Percentiles rank a stretch among this genome's conserved stretches.
phyloP scores from a whole-genome alignment of 2,113 vertebrate genomes.

The Malurus elegans region DNA sequence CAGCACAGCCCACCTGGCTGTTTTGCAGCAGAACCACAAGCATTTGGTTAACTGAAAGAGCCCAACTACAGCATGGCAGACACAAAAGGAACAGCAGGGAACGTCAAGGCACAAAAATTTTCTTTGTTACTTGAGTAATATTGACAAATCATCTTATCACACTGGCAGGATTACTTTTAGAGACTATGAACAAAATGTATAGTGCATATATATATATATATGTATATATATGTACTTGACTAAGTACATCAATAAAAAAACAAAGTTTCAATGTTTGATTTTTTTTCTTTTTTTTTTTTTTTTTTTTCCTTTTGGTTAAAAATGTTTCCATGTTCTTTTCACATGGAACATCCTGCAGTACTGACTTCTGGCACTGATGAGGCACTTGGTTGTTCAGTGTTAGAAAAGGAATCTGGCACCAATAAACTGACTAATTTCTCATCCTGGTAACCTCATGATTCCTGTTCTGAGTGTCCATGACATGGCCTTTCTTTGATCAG shows the following conservation, averaged over 20 bases:
- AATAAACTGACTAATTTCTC: not conserved
- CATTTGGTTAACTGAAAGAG: not conserved
- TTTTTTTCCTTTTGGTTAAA: not conserved
- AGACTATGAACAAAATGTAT: not conserved
- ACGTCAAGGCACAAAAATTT: not conserved
- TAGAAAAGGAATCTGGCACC: not conserved
- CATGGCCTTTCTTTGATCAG: not conserved
- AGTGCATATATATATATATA: not conserved
- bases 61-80: not conserved
- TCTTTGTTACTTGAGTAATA: not conserved
- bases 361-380: not conserved
- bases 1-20: not conserved
- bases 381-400: not conserved
- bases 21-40: not conserved
- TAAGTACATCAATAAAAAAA: not conserved
- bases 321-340: not conserved
- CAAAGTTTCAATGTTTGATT: not conserved
- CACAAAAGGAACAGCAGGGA: not conserved
- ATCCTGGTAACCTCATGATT: not conserved
- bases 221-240: not conserved
- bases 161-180: not conserved
- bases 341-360: not conserved
- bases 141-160: not conserved
- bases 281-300: accelerated
- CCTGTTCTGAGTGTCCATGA: not conserved